Conservation (phyloP, 2,113 vertebrate species). For the Sinocyclocheilus rhinocerous region DNA sequence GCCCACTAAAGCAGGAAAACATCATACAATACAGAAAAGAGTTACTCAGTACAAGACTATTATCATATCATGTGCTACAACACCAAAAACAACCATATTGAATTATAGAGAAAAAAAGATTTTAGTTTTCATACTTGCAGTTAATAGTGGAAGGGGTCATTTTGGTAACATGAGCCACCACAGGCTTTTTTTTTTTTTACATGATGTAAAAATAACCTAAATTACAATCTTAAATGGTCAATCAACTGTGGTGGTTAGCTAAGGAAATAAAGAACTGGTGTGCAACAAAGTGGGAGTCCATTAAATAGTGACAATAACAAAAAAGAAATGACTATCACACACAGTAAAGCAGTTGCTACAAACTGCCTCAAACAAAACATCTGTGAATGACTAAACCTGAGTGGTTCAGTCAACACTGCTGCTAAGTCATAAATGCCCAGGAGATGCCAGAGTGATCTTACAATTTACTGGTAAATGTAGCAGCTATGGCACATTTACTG, state of each 20-base stretch:
- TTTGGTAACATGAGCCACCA: not conserved
- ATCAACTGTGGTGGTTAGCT: not conserved
- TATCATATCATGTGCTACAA: not conserved
- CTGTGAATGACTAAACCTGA: constrained; percentile 8
- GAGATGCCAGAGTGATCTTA: not conserved
- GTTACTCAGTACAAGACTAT: not conserved
- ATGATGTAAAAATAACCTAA: not conserved
- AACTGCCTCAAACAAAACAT: not conserved
- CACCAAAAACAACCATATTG: not conserved
- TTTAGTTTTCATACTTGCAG: not conserved
- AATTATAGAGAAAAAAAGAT: not conserved
- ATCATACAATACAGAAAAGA: constrained; percentile 1
- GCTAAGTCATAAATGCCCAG: constrained; percentile 20
- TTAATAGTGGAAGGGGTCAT: not conserved
- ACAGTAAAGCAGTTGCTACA: not conserved
- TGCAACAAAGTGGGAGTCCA: not conserved
- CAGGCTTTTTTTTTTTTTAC: not conserved
- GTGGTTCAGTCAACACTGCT: not conserved
- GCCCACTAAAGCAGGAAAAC: not conserved
- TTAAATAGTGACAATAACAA: not conserved
- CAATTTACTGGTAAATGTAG: constrained; percentile 13
- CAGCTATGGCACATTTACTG: constrained; percentile 1
- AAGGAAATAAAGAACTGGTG: not conserved
- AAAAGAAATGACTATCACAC: not conserved
- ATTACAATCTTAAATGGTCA: not conserved